These are phyloP conservation scores for Oryzias celebensis DNA, from an alignment of 2,113 vertebrate genomes.

Conservation along the genomic window DNA sequence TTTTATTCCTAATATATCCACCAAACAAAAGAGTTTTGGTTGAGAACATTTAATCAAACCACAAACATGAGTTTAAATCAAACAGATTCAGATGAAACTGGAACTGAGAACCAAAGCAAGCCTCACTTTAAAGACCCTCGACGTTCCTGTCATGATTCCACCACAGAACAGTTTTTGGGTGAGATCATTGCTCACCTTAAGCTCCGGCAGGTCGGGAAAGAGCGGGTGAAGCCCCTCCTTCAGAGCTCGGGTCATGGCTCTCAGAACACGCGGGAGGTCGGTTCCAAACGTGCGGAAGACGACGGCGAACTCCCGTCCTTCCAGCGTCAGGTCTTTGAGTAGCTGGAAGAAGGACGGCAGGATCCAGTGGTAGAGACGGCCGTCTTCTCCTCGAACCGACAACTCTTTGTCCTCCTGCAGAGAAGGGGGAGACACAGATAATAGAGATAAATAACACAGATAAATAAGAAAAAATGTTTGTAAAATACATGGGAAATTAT, in stretches of 20 bases:
- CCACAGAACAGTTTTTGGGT: too few species aligned
- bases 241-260: conserved; percentile 69
- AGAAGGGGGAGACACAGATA: conserved; percentile 2
- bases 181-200: conserved; percentile 61
- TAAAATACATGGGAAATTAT: too few species aligned
- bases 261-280: conserved; percentile 79
- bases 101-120: too few species aligned
- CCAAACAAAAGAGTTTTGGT: too few species aligned
- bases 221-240: conserved; percentile 80
- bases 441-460: not conserved
- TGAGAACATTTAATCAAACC: too few species aligned
- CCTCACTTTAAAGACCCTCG: too few species aligned
- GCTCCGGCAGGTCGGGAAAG: conserved; percentile 78
- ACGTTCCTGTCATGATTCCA: too few species aligned
- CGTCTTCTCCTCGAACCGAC: conserved; percentile 72
- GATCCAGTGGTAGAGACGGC: conserved; percentile 82
- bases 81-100: too few species aligned
- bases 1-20: too few species aligned
- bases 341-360: conserved; percentile 89
- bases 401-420: conserved; percentile 70
- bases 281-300: conserved; percentile 86
- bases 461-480: too few species aligned
- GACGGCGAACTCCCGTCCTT: conserved; percentile 77
- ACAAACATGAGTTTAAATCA: too few species aligned
- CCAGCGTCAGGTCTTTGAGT: conserved; percentile 73